Percentiles rank a stretch among this genome's conserved stretches.
Conservation (phyloP, 2,888 invertebrate genomes). For the Mesorhabditis spiculigera region DNA sequence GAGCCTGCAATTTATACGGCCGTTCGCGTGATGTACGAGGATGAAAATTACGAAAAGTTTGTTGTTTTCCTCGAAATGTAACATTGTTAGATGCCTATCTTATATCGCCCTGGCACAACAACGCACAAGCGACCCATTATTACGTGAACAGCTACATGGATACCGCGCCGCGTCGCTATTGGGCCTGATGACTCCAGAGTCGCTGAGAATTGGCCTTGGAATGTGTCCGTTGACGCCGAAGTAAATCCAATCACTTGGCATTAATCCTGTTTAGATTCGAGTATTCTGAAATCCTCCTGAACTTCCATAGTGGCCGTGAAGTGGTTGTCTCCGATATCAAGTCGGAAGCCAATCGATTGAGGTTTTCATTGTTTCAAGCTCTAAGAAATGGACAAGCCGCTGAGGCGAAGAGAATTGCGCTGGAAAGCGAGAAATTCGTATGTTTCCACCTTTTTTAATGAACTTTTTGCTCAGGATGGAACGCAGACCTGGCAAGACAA, state of each 20-base stretch:
- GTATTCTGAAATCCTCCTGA: neutral
- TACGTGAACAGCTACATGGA: neutral
- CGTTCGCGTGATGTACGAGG: neutral
- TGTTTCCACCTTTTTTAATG: no score
- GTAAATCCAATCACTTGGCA: neutral
- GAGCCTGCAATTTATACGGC: neutral
- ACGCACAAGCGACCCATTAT: neutral
- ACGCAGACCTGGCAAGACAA: no score
- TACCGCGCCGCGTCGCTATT: neutral
- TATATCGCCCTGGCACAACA: neutral
- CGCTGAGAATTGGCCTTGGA: neutral
- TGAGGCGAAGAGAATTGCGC: no score
- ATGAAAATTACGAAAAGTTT: conserved; percentile 5
- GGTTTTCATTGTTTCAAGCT: no score
- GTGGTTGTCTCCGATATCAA: no score
- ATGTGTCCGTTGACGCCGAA: neutral
- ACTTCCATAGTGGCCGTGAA: neutral
- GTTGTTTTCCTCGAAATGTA: neutral
- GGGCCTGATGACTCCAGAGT: neutral
- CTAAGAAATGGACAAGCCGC: no score
- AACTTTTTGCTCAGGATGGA: no score
- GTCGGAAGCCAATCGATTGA: no score
- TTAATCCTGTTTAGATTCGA: neutral
- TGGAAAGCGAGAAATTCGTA: no score
- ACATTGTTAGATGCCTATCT: no score